Evolutionary conservation across 2,888 invertebrate species (phyloP), one percentile per base, ranked within the genome.

Genomic region (Acanthopleura granulata): DNA sequence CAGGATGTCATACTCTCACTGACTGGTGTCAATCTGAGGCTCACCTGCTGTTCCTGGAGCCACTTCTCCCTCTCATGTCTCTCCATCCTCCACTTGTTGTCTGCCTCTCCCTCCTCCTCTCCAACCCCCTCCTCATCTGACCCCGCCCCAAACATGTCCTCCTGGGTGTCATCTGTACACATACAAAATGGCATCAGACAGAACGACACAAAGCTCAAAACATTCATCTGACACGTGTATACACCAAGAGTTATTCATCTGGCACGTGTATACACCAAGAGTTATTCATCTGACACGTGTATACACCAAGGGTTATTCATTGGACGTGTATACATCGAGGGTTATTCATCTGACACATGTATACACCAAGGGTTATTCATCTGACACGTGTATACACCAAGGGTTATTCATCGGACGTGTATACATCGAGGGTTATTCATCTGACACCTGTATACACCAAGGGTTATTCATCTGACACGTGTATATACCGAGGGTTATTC

Each of bases 1-100:
- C n/a, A n/a, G n/a, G n/a, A n/a, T n/a, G n/a, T n/a, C n/a, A n/a
- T n/a, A n/a, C n/a, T n/a, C n/a, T n/a, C n/a, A n/a, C 40, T 40
- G 9, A 40, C 40, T 40, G 40, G 40, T 9, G 40, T 40, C 3
- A 40, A 40, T 6, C 40, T 9, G 9, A 6, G 29, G 49, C 62
- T 70, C 74, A 87, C 92, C 91, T 91, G 80, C 75, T 90, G 87
- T 78, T 92, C 93, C 83, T 93, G 92, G 0, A 97, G 90, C 90
- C 95, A 94, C 85, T 94, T 93, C 90, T 96, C 95, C 49, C 96
- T 92, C 87, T 97, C 95, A 80, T 94, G 93, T 79, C 96, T 92
- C 87, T 94, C 93, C 87, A 94, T 94, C 73, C 96, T 93, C 95
- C 95, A 96, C 80, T 94, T 92, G 81, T 94, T 93, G 85, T 96